A percentile compares a stretch with the other conserved stretches of the same genome.
phyloP scores from a whole-genome alignment of 2,888 invertebrate genomes.

The Chymomyza caudatula region DNA sequence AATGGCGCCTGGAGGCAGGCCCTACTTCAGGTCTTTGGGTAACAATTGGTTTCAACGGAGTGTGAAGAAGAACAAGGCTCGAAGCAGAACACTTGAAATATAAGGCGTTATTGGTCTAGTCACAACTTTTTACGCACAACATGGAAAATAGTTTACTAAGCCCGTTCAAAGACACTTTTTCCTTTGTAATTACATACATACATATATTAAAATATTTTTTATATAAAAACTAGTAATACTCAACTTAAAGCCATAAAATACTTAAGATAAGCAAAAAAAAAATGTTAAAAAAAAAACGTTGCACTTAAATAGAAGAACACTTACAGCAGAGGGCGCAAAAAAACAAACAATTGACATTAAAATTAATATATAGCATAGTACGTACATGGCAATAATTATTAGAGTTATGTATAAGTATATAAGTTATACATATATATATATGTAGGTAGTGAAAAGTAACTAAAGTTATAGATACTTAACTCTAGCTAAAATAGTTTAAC shows the following conservation, averaged over 20 bases:
- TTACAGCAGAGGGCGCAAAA: background rate
- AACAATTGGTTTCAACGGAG: no score
- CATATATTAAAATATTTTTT: slow-evolving; percentile 18
- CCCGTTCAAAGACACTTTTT: background rate
- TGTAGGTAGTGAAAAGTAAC: background rate
- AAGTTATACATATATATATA: background rate
- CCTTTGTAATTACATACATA: slow-evolving; percentile 11
- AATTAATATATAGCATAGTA: background rate
- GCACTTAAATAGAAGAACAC: no score
- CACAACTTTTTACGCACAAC: no score
- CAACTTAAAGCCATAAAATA: slow-evolving; percentile 20
- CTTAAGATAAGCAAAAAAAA: slow-evolving; percentile 22
- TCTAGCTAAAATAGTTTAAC: slow-evolving; percentile 72
- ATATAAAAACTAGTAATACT: slow-evolving; percentile 44
- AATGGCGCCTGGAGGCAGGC: no score
- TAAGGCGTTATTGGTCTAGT: no score
- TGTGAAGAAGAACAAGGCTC: no score
- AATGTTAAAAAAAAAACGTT: background rate
- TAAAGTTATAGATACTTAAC: slow-evolving; percentile 6
- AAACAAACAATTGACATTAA: background rate
- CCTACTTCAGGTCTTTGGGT: no score
- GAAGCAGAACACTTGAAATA: no score
- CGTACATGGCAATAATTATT: background rate
- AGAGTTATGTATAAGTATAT: no score
- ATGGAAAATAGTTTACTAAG: slow-evolving; percentile 8